phyloP scores from a whole-genome alignment of 2,797 vertebrate species.

The Neosalanx taihuensis region DNA sequence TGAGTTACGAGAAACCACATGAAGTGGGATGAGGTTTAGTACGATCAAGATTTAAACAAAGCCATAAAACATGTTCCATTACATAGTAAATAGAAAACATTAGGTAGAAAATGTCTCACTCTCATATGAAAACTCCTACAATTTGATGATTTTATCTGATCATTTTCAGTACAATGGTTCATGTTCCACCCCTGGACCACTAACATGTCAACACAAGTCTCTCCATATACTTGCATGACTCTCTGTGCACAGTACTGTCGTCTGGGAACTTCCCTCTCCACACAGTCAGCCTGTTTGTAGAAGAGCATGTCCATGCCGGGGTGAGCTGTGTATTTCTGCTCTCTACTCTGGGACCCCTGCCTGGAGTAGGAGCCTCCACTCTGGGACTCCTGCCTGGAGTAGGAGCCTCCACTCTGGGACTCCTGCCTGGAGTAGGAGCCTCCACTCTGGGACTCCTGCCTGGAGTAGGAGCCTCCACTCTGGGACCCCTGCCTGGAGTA shows the following conservation, averaged over 20 bases:
- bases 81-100: background rate
- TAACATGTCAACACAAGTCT: background rate
- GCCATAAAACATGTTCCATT: background rate
- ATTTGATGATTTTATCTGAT: background rate
- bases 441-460: too few species aligned
- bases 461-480: too few species aligned
- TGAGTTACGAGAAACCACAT: constrained; percentile 14
- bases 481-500: too few species aligned
- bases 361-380: background rate
- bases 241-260: constrained; percentile 47
- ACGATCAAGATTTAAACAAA: background rate
- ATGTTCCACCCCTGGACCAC: background rate
- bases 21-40: background rate
- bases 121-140: background rate
- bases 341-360: constrained; percentile 12
- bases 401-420: too few species aligned
- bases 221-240: constrained; percentile 53
- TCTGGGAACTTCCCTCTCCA: constrained; percentile 32
- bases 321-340: constrained; percentile 34
- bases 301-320: constrained; percentile 49
- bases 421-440: too few species aligned
- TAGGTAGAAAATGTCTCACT: background rate
- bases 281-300: constrained; percentile 44
- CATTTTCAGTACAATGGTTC: background rate
- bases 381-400: too few species aligned